Conservation (phyloP, 2,113 vertebrate genomes). For the Plecotus auritus region DNA sequence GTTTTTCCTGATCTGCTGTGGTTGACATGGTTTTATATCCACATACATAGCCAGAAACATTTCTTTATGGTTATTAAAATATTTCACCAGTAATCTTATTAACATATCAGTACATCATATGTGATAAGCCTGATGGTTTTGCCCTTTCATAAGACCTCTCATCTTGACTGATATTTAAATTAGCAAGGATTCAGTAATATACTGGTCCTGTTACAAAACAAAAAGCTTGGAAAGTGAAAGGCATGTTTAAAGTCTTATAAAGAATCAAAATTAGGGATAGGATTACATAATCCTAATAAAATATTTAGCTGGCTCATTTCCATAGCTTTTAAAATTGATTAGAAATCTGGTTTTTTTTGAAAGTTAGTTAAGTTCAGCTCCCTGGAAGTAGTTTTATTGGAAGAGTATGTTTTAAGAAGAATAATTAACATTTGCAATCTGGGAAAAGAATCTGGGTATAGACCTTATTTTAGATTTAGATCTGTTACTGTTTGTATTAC, state of each 20-base stretch:
- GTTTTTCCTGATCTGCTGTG: background rate
- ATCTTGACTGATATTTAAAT: background rate
- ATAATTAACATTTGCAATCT: background rate
- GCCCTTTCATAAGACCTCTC: background rate
- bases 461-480: background rate
- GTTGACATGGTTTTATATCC: background rate
- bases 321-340: background rate
- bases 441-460: background rate
- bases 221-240: constrained; percentile 4
- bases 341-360: background rate
- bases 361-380: constrained; percentile 14
- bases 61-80: constrained; percentile 1
- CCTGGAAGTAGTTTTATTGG: background rate
- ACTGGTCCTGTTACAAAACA: background rate
- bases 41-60: background rate
- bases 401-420: constrained; percentile 5
- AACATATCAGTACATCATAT: background rate
- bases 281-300: background rate
- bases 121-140: constrained; percentile 6
- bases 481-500: background rate
- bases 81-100: background rate
- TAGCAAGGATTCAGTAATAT: background rate
- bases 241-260: constrained; percentile 2
- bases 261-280: background rate
- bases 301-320: constrained; percentile 1